A percentile compares a stretch with the other conserved stretches of the same genome.
phyloP scores from a whole-genome alignment of 2,888 invertebrate genomes.

The Caenorhabditis sp. region DNA sequence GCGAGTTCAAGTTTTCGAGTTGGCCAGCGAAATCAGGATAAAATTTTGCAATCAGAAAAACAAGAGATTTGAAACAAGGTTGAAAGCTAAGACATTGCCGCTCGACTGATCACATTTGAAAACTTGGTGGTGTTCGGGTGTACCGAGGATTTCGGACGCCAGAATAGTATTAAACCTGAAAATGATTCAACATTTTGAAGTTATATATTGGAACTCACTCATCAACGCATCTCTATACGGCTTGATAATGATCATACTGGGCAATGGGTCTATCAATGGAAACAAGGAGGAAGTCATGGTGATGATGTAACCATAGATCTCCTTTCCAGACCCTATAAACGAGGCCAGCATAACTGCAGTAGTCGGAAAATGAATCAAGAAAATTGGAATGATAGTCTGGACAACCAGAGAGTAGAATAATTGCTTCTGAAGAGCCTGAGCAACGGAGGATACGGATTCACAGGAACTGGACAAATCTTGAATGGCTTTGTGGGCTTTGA shows the following conservation, averaged over 20 bases:
- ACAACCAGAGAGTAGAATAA: slow-evolving; percentile 11
- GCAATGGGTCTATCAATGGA: slow-evolving; percentile 29
- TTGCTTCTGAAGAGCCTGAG: slow-evolving; percentile 10
- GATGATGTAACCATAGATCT: neutral
- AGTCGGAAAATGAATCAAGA: slow-evolving; percentile 7
- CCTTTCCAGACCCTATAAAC: neutral
- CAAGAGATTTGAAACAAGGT: too few species aligned
- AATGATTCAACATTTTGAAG: neutral
- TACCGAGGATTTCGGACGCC: neutral
- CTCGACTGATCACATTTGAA: slow-evolving; percentile 5
- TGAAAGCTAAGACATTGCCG: neutral
- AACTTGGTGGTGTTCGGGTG: neutral
- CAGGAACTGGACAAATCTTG: neutral
- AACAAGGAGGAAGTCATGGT: slow-evolving; percentile 20
- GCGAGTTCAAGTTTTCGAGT: too few species aligned
- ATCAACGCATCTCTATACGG: slow-evolving; percentile 1
- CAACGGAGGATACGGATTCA: neutral
- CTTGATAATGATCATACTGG: slow-evolving; percentile 33
- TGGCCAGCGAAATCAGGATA: too few species aligned
- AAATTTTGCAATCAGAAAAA: too few species aligned
- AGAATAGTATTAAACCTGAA: neutral
- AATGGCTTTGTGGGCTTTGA: neutral
- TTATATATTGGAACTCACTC: too few species aligned
- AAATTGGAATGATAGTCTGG: slow-evolving; percentile 10
- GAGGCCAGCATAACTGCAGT: neutral